Evolutionary conservation across 2,888 invertebrate species (phyloP), one percentile per base, ranked within the genome.

Genomic region (Stenolophus ochropezus): DNA sequence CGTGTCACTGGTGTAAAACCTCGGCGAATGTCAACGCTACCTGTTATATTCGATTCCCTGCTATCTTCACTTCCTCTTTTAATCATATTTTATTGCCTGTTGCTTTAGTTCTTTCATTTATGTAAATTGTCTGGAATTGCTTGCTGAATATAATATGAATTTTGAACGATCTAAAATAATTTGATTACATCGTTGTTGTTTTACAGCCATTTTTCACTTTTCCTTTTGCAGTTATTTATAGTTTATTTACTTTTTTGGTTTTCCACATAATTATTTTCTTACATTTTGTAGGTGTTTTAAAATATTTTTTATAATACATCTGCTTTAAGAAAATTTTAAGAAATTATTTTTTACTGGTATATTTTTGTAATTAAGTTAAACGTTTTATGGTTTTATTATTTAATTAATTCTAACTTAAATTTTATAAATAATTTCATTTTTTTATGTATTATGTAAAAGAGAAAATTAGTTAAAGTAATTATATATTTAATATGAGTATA

Each of bases 81-180:
- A 73, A 73, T 73, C 73, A 73, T 73, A 73, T 73, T 73, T 73
- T 73, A 73, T 73, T 73, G 49, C 49, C 73, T 73, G 73, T 49
- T 73, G 73, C 73, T 49, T 73, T 73, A 73, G 73, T 49, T 73
- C 73, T 73, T 73, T 78, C 69, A 82, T 82, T 82, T 82, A 82
- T 82, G 78, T 82, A 82, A 77, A 82, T 82, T 82, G 82, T 69
- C 71, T 51, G 77, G 77, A 82, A 77, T 82, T 82, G 82, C 71
- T 49, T 73, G 49, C 73, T 73, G 73, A 73, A 73, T 73, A 73
- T 73, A 73, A 73, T 47, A 73, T 73, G 73, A 73, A 73, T 73
- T 73, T 73, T 73, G 65, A 69, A 69, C 65, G 33, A 69, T 69
- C 65, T 69, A 69, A 69, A 33, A 69, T 69, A 69, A 69, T 69